Conservation (phyloP, 2,888 invertebrate genomes). For the Spisula solida region DNA sequence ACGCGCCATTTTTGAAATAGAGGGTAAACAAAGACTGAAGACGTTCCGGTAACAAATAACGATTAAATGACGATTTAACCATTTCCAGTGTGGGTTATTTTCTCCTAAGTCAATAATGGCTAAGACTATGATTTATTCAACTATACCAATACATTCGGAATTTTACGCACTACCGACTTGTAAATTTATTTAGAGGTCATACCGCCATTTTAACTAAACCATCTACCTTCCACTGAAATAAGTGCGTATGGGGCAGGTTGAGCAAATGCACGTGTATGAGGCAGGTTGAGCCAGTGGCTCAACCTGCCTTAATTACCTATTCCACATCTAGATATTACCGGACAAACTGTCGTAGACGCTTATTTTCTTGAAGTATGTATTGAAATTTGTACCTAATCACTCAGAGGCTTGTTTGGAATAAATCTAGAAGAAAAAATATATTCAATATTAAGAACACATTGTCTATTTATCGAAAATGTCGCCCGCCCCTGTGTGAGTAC, state of each 20-base stretch:
- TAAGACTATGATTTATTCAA: background rate
- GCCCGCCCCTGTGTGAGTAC: too few species aligned
- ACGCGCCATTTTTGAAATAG: background rate
- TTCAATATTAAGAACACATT: too few species aligned
- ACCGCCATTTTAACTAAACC: conserved; percentile 9
- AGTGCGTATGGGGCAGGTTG: background rate
- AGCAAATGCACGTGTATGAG: background rate
- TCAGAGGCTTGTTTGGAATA: too few species aligned
- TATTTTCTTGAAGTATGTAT: too few species aligned
- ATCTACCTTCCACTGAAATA: background rate
- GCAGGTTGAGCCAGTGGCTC: conserved; percentile 4
- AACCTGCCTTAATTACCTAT: background rate
- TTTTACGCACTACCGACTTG: background rate
- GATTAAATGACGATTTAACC: background rate
- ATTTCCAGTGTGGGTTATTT: background rate
- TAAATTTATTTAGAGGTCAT: conserved; percentile 20
- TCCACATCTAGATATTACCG: too few species aligned
- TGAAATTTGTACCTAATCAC: too few species aligned
- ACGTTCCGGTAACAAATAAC: background rate
- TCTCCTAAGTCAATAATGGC: background rate
- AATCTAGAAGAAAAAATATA: too few species aligned
- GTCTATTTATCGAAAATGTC: too few species aligned
- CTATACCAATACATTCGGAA: background rate
- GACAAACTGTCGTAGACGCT: too few species aligned
- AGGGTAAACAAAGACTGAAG: background rate